Evolutionary conservation across 2,797 vertebrate species (phyloP), one percentile per base, ranked within the genome.

Genomic region (Sebastes iracundus): DNA sequence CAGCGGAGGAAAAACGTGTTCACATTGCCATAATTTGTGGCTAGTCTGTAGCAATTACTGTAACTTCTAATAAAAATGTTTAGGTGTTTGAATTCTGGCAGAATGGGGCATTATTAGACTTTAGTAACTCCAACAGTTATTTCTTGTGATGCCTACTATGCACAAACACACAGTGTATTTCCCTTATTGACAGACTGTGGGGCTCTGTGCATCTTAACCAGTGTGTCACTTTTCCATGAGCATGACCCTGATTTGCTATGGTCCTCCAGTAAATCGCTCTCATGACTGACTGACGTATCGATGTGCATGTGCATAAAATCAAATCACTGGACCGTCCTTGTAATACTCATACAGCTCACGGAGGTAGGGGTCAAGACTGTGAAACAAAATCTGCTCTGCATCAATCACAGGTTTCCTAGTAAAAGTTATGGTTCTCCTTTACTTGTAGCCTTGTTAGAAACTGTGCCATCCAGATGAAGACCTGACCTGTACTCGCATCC

Each of bases 251-350:
- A 79, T 72, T 70, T 59, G 32, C 61, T 56, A 7, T 16, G 25
- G 30, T 46, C 33, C 46, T 65, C 27, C 6, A 66, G 42, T 62
- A 65, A 76, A 68, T 80, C 13, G 38, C 59, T 77, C 81, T 75
- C 60, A 74, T 67, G 70, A 59, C 76, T 69, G 58, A 67, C 68
- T 66, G 65, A 79, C 42, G 35, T n/a, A 35, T 78, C 4, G 18
- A 65, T 75, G 66, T 65, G 13, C 75, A 61, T 62, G 46, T 86
- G 72, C 75, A 80, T 65, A 60, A 77, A 82, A 74, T 82, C 46
- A 55, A 72, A 80, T 83, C 35, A 52, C 12, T 23, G 27, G 18
- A 38, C 66, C 63, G 62, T 25, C 33, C 70, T 53, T 68, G 68
- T 73, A 61, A 67, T 55, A 52, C 32, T 38, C n/a, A 42, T 33